Evolutionary conservation across 2,888 invertebrate species (phyloP).

Genomic region (Tinea trinotella): DNA sequence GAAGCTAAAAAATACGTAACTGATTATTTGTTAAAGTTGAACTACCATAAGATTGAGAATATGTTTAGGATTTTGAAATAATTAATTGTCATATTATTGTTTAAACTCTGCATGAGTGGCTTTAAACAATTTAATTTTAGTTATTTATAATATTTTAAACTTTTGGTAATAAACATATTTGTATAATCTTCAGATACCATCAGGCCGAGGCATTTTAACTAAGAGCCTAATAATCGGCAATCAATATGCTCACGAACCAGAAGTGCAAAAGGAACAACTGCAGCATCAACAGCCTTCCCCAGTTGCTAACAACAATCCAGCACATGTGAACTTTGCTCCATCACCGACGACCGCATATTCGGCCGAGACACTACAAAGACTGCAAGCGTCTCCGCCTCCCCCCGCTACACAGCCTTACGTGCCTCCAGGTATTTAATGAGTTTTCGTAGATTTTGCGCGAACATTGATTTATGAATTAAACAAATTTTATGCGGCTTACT

Average conservation of each 20-base stretch:
- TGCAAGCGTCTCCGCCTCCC: slow-evolving; percentile 53
- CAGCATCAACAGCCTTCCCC: slow-evolving; percentile 2
- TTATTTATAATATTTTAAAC: too few relatives aligned
- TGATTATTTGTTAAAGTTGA: too few relatives aligned
- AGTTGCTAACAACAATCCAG: slow-evolving; percentile 24
- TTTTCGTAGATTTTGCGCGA: too few relatives aligned
- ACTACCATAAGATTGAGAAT: too few relatives aligned
- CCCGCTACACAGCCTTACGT: slow-evolving; percentile 50
- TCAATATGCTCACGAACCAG: slow-evolving; percentile 62
- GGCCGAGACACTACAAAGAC: slow-evolving; percentile 40
- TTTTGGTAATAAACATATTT: background rate
- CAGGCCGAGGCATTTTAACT: slow-evolving; percentile 51
- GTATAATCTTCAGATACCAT: slow-evolving; percentile 43
- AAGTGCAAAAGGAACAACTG: slow-evolving; percentile 49
- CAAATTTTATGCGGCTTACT: too few relatives aligned
- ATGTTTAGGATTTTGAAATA: too few relatives aligned
- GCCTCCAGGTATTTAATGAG: slow-evolving; percentile 59
- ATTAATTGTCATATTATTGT: too few relatives aligned
- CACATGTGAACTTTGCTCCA: slow-evolving; percentile 32
- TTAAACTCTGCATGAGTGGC: too few relatives aligned
- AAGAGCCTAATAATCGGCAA: slow-evolving; percentile 63
- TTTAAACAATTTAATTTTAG: too few relatives aligned
- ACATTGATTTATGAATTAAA: too few relatives aligned
- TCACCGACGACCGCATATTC: slow-evolving; percentile 35
- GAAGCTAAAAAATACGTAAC: too few relatives aligned